Evolutionary conservation across 2,888 invertebrate species (phyloP), one percentile per base, ranked within the genome.

Genomic region (Caenorhabditis sinica): DNA sequence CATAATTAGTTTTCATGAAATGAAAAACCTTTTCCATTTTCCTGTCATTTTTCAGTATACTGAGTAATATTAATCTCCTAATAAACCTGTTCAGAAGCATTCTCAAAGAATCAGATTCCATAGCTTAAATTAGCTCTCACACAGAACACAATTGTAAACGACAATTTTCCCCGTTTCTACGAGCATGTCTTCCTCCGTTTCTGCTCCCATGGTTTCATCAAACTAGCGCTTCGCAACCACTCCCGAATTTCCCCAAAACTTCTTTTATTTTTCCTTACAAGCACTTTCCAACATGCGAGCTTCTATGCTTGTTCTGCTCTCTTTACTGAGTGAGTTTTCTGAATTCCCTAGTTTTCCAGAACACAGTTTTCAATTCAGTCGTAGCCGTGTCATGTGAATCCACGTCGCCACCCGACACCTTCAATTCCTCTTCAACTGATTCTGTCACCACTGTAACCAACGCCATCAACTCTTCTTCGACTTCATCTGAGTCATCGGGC

Each of bases 191-290:
- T 36, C 9, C 23, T 23, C 36, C n/a, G 40, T 4, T 15, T 1
- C 36, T 36, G 63, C 53, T 33, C 23, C 74, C 74, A 74, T 74
- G 74, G 74, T 74, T 74, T 13, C 74, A 25, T 53, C 40, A 45
- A 63, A 40, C 20, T 51, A 33, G 28, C n/a, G 51, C 63, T 20
- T 15, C 20, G 51, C 74, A 63, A 74, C 74, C 11, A 28, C 61
- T 49, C 45, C 40, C 40, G 40, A 40, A 40, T 36, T 23, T n/a
- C 15, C 23, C 33, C 61, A n/a, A 33, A 69, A 23, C 9, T 20
- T 45, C 8, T 40, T 73, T 73, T 61, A 61, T 75, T 75, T 40
- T 4, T 2, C 5, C 20, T 66, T 61, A 2, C 28, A 45, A 51
- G 36, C 68, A 15, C 28, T 36, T 58, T 20, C 0, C 11, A 49